A percentile compares a stretch with the other conserved stretches of the same genome.
Evolutionary conservation across 1,140 invertebrate genomes (phyloP).

Genomic region (Andrena cerasifolii): DNA sequence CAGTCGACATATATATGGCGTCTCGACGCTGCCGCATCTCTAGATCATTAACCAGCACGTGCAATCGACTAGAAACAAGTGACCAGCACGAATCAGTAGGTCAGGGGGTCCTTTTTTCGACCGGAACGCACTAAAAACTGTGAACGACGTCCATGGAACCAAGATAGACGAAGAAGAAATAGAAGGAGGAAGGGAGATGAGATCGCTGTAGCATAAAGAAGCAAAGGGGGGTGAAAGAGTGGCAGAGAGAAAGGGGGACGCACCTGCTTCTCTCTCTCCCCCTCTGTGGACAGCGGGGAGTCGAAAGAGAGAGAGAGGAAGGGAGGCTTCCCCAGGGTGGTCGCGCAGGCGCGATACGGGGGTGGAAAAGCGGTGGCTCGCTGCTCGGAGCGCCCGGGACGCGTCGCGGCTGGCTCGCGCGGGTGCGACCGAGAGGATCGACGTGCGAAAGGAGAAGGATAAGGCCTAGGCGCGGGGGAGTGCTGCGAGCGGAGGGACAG

Average conservation of each 20-base stretch:
- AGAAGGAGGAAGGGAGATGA: not conserved
- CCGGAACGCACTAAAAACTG: not conserved
- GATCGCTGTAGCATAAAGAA: not conserved
- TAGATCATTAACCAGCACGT: no score
- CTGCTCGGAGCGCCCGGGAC: constrained; percentile 81
- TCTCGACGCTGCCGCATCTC: no score
- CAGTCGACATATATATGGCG: no score
- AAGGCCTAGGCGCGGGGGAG: constrained; percentile 13
- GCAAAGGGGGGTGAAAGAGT: not conserved
- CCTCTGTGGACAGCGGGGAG: not conserved
- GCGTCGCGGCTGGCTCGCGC: constrained; percentile 31
- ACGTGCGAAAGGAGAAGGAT: constrained; percentile 39
- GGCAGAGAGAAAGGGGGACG: not conserved
- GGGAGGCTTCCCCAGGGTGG: constrained; percentile 64
- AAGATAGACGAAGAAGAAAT: not conserved
- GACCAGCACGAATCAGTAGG: not conserved
- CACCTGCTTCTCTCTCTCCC: not conserved
- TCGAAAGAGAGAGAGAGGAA: constrained; percentile 32
- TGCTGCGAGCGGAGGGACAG: not conserved
- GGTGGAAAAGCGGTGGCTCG: constrained; percentile 77
- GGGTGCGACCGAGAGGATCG: constrained; percentile 25
- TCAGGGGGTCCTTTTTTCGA: not conserved
- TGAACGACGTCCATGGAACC: not conserved
- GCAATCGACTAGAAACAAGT: not conserved
- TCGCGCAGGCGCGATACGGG: constrained; percentile 77